Base-by-base conservation (phyloP, 1,140 invertebrate genomes). In the Cydia fagiglandana region DNA sequence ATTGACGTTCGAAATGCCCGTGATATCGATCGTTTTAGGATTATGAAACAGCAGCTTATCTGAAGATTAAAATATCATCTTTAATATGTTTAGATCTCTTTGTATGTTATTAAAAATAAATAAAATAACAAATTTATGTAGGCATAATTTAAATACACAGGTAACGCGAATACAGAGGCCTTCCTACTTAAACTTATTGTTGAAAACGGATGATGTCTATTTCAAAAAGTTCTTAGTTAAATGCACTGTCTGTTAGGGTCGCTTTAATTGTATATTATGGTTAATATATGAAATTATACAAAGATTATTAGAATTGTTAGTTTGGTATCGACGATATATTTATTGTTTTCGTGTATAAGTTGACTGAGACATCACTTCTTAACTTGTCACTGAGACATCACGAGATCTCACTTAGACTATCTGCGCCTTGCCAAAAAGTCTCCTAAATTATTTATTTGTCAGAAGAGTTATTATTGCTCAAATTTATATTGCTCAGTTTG, bases 401-500 rank as follows among this genome's bases (percentile, higher is more conserved):
- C 82, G 76, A 76, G 82, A 83, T 83, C 82, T 83, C 82, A 79
- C 74, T 66, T 68, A 83, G 80, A 83, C 82, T 83, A 80, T 77
- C 78, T 77, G 77, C 79, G 80, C 80, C 82, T 84, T 84, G 82
- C 82, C 82, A 84, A 84, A 84, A 82, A 82, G 66, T 80, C 75
- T 73, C 73, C 75, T 70, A 80, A 83, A 75, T 24, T 78, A 78
- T 79, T 80, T 81, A 79, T 77, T 80, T 76, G 76, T 66, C 76
- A 73, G 64, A 77, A 45, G 82, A 86, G n/a, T 70, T 70, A 68
- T 6, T 38, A 17, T 70, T 87, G 87, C 87, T 89, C 87, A 89
- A 89, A 75, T 73, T 56, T 80, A 74, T 80, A 75, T 83, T 86
- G 86, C 87, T 88, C 86, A 88, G 74, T 80, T 17, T 75, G 70